Evolutionary conservation across 2,797 vertebrate species (phyloP).

Genomic region (Rhynchonycteris naso): DNA sequence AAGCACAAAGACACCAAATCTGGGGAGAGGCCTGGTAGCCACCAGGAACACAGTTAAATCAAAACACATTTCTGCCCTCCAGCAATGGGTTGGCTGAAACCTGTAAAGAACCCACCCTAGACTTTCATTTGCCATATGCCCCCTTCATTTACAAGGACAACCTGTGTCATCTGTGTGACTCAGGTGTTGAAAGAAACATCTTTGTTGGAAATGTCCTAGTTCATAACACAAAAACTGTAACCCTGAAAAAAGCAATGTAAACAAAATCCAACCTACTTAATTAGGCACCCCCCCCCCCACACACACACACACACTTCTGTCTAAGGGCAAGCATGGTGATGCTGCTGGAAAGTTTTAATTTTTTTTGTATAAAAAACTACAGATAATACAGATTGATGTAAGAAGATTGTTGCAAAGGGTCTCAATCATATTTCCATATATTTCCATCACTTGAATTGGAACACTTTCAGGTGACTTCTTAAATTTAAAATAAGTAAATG

Average conservation of each 20-base stretch:
- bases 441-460: neutral
- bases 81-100: neutral
- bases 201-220: neutral
- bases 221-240: slow-evolving; percentile 34
- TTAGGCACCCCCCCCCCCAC: neutral
- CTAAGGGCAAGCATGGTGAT: neutral
- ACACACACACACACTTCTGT: no score
- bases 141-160: neutral
- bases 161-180: neutral
- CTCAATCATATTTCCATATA: slow-evolving; percentile 14
- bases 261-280: neutral
- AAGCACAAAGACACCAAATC: neutral
- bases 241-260: neutral
- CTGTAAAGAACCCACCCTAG: neutral
- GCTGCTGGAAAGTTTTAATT: neutral
- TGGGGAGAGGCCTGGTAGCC: neutral
- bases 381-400: neutral
- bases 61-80: neutral
- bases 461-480: neutral
- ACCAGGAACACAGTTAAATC: neutral
- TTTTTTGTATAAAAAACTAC: slow-evolving; percentile 11
- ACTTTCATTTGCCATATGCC: neutral
- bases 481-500: neutral
- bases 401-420: neutral
- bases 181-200: neutral